phyloP scores from a whole-genome alignment of 2,888 invertebrate species.

The Neoscelio sp. region DNA sequence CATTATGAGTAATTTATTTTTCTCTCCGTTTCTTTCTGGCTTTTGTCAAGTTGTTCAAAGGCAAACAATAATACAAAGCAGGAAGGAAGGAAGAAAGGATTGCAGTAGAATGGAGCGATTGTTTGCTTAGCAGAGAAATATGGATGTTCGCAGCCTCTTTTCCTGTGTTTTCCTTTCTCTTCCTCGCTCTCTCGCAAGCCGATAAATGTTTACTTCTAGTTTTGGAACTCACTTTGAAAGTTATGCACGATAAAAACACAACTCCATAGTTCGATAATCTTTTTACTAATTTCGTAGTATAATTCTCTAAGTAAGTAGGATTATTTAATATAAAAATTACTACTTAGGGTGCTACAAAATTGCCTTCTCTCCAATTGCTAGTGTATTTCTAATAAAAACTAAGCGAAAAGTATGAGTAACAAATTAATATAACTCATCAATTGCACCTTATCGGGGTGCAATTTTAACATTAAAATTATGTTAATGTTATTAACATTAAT shows the following conservation, averaged over 20 bases:
- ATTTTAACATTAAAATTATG: no score
- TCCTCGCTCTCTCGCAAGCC: conserved; percentile 3
- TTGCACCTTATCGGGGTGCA: no score
- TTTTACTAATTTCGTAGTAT: no score
- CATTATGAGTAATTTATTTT: conserved; percentile 60
- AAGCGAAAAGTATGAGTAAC: no score
- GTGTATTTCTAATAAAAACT: no score
- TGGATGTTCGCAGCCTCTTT: conserved; percentile 51
- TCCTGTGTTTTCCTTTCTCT: conserved; percentile 11
- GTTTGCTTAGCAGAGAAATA: conserved; percentile 56
- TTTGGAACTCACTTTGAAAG: conserved; percentile 10
- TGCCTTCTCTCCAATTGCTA: no score
- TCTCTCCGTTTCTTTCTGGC: conserved; percentile 37
- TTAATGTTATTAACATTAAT: no score
- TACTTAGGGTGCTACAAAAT: no score
- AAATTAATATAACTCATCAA: no score
- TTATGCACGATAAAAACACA: conserved; percentile 4
- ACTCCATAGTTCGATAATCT: no score
- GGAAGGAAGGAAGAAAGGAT: conserved; percentile 54
- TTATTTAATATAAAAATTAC: no score
- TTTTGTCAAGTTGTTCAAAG: conserved; percentile 53
- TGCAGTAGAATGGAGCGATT: conserved; percentile 54
- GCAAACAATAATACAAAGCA: conserved; percentile 50
- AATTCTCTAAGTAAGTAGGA: no score
- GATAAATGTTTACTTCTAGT: conserved; percentile 41